These are phyloP conservation scores for Leuctra nigra DNA, from an alignment of 2,888 invertebrate genomes.

Conservation along the genomic window DNA sequence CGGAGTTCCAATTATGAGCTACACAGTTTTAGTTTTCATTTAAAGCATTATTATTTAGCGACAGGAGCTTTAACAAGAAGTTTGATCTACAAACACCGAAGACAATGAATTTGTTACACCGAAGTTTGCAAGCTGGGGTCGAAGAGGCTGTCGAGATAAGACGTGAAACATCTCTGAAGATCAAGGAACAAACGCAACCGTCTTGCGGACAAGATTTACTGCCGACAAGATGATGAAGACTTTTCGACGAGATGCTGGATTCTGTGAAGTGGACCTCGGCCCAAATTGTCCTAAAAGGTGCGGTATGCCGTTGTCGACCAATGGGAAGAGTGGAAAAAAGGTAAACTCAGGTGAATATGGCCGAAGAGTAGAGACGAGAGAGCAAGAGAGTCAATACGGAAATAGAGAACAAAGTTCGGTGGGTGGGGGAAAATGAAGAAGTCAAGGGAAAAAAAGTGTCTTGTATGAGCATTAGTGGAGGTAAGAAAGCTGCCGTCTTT, in stretches of 20 bases:
- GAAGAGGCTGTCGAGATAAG: not conserved
- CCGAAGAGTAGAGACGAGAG: not conserved
- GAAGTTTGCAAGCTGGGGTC: not conserved
- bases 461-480: not conserved
- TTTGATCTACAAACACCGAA: not conserved
- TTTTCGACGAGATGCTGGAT: not conserved
- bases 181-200: not conserved
- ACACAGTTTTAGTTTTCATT: too few relatives aligned
- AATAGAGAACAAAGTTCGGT: constrained; percentile 15
- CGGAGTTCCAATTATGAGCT: too few relatives aligned
- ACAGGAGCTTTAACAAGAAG: too few relatives aligned
- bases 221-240: constrained; percentile 5
- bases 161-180: not conserved
- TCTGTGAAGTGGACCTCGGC: constrained; percentile 15
- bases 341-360: not conserved
- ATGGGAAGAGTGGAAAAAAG: not conserved
- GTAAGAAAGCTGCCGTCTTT: not conserved
- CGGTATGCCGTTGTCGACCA: constrained; percentile 11
- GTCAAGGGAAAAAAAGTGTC: constrained; percentile 9
- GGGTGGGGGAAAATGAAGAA: not conserved
- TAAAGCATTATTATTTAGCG: too few relatives aligned
- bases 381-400: constrained; percentile 10
- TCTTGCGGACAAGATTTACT: constrained; percentile 2
- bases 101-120: not conserved
- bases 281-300: constrained; percentile 17